phyloP scores from a whole-genome alignment of 2,113 vertebrate species.

The Pampusana beccarii region DNA sequence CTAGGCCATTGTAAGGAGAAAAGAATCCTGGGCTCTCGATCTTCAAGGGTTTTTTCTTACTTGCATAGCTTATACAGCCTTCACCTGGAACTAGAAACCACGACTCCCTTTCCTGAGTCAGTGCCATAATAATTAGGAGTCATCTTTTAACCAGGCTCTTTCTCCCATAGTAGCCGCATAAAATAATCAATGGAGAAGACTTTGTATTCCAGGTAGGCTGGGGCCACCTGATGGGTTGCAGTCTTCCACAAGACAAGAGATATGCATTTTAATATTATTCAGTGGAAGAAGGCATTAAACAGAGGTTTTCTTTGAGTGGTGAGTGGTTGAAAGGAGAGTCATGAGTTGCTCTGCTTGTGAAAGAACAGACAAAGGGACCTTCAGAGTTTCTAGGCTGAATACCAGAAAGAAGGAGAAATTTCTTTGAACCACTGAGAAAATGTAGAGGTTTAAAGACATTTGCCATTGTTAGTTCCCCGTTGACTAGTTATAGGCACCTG shows the following conservation, averaged over 20 bases:
- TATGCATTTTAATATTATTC: not conserved
- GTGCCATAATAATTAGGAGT: not conserved
- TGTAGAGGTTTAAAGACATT: not conserved
- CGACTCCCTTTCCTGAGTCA: not conserved
- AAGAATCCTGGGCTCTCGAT: not conserved
- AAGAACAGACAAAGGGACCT: not conserved
- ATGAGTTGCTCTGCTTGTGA: not conserved
- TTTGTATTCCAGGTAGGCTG: not conserved
- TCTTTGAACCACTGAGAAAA: not conserved
- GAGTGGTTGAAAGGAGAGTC: not conserved
- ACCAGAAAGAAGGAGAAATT: not conserved
- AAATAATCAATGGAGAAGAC: not conserved
- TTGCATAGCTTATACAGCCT: not conserved
- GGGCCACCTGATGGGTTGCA: not conserved
- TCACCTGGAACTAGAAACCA: not conserved
- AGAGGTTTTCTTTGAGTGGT: not conserved
- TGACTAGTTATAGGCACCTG: not conserved
- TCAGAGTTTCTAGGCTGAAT: not conserved
- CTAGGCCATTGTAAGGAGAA: not conserved
- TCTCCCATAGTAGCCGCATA: not conserved
- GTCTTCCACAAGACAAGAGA: not conserved
- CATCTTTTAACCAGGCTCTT: not conserved
- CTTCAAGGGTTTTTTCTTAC: not conserved
- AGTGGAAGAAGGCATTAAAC: not conserved
- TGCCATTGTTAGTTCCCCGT: not conserved